These are phyloP conservation scores for Pachyramphus minor DNA, from an alignment of 2,113 vertebrate genomes.

Conservation along the genomic window DNA sequence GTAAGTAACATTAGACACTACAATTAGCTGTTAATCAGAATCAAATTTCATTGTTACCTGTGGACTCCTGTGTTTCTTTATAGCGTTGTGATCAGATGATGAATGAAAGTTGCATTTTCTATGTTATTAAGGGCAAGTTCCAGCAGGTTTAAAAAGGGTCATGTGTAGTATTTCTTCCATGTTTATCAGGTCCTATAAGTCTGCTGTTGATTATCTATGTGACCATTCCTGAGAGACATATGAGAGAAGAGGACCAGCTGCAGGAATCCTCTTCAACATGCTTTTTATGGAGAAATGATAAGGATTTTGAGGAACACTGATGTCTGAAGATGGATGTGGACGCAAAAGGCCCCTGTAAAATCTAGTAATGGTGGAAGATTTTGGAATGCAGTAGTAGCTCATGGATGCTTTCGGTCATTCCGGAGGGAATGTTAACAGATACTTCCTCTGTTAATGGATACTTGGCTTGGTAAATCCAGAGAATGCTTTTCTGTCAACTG, in stretches of 20 bases:
- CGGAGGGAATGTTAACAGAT: not conserved
- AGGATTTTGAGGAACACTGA: not conserved
- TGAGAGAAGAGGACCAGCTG: not conserved
- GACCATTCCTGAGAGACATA: not conserved
- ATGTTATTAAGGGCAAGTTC: not conserved
- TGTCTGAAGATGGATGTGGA: not conserved
- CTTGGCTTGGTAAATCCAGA: not conserved
- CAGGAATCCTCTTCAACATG: not conserved
- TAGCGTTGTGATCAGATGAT: not conserved
- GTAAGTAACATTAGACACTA: not conserved
- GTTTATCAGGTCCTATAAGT: not conserved
- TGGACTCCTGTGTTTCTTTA: conserved; percentile 20
- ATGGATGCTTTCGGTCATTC: not conserved
- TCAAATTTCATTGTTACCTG: not conserved
- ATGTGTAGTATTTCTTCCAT: not conserved
- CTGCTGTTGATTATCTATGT: not conserved
- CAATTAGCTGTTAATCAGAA: conserved; percentile 12
- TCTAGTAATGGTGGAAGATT: not conserved
- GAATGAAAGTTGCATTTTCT: not conserved
- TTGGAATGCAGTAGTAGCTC: not conserved
- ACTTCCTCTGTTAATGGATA: not conserved
- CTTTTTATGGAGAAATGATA: not conserved
- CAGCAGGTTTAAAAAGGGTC: not conserved
- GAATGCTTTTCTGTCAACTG: not conserved
- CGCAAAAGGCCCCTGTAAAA: not conserved